Evolutionary conservation across 2,113 vertebrate genomes (phyloP), one percentile per base, ranked within the genome.

Genomic region (Eubucco bourcierii): DNA sequence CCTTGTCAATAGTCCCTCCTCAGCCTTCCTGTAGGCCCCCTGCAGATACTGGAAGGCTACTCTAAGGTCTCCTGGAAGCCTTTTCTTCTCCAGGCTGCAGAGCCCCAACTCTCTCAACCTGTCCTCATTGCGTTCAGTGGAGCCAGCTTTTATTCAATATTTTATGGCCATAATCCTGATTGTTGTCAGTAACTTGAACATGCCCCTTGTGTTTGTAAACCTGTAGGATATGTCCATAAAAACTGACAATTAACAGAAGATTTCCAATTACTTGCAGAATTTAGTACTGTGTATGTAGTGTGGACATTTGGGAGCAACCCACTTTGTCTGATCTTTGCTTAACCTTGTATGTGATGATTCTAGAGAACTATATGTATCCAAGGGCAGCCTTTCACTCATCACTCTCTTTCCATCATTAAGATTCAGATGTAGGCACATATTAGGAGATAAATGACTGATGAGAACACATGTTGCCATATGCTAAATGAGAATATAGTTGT

Each of bases 391-490:
- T 52, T 27, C 56, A n/a, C 52, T 60, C 60, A 2, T 39, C 64
- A 6, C 15, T 27, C 31, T 31, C 31, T 53, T 21, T 8, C 28
- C 16, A 23, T 87, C 34, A 70, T 85, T 65, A 28, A 39, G 20
- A 85, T 66, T 84, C 87, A 66, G 64, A 66, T 8, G 64, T 4
- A 29, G 71, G 80, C 75, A 88, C 16, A 8, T 56, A 82, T 28
- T 9, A 79, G 59, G 58, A 79, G 91, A 55, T 41, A 24, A 84
- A 80, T 82, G 91, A 70, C 74, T 90, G 90, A 88, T 70, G 92
- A 93, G 84, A 88, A 90, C 90, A 88, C 86, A 58, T 74, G 78
- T 66, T 90, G 90, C 90, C 96, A 70, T 89, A 80, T 95, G 90
- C 88, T 80, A 15, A 7, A 70, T 0, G 20, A 88, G 84, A 59